These are phyloP conservation scores for Corythornis vintsioides DNA, from an alignment of 2,113 vertebrate species.

Conservation along the genomic window DNA sequence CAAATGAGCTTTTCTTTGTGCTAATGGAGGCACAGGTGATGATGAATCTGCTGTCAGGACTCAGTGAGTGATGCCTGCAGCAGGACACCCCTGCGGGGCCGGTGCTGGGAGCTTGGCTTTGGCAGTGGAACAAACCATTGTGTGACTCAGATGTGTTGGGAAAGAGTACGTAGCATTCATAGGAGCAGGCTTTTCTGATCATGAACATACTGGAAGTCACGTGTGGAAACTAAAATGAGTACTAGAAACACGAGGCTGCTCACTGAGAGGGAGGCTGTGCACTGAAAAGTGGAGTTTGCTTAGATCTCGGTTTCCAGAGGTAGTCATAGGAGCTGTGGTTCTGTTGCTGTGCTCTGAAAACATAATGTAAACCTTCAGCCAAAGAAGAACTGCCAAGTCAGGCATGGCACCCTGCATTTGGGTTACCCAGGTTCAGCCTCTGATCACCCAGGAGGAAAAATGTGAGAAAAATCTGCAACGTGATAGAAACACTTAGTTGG, in stretches of 20 bases:
- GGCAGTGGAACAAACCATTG: background rate
- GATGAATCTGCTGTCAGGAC: background rate
- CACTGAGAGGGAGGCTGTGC: background rate
- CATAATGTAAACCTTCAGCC: background rate
- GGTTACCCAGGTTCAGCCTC: background rate
- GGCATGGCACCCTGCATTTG: background rate
- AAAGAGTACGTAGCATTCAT: background rate
- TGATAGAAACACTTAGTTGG: background rate
- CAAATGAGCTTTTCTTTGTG: background rate
- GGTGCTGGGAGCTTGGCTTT: background rate
- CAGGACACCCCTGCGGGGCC: background rate
- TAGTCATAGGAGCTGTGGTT: background rate
- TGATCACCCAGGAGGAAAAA: background rate
- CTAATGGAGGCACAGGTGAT: background rate
- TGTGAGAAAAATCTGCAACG: background rate
- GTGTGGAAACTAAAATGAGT: background rate
- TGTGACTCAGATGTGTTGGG: background rate
- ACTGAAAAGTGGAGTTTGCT: conserved; percentile 43
- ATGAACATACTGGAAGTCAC: background rate
- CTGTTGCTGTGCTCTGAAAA: conserved; percentile 37
- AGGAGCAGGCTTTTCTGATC: background rate
- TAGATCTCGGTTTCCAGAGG: conserved; percentile 25
- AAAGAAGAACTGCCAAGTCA: background rate
- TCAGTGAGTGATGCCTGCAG: background rate
- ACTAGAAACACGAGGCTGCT: conserved; percentile 9